Conservation (phyloP, 1,140 invertebrate species). For the Trichonephila clavata region DNA sequence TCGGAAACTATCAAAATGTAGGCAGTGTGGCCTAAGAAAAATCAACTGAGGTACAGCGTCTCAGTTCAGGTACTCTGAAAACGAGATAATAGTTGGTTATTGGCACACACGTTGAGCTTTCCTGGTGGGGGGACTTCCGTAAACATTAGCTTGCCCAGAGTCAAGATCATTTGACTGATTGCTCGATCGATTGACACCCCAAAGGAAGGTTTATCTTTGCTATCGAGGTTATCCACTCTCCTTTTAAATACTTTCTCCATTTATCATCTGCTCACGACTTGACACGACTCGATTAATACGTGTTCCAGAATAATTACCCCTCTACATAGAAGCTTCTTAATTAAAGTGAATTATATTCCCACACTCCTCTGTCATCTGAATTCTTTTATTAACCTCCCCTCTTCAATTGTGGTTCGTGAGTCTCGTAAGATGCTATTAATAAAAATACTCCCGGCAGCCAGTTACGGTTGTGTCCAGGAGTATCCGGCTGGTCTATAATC, state of each 20-base stretch:
- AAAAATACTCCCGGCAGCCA: not conserved
- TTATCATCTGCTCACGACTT: not conserved
- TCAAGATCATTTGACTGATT: too few species aligned
- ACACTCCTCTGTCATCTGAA: not conserved
- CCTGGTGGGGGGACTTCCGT: too few species aligned
- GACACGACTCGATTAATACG: not conserved
- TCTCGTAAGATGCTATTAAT: conserved; percentile 31
- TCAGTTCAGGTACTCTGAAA: too few species aligned
- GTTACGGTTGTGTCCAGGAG: conserved; percentile 23
- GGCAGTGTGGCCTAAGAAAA: too few species aligned
- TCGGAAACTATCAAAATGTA: too few species aligned
- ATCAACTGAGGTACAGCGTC: too few species aligned
- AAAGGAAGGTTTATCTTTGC: too few species aligned
- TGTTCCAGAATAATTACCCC: conserved; percentile 4
- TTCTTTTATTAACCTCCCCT: conserved; percentile 29
- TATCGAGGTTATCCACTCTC: not conserved
- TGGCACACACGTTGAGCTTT: too few species aligned
- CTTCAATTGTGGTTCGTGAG: conserved; percentile 1
- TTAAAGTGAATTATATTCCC: conserved; percentile 52
- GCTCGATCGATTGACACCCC: too few species aligned
- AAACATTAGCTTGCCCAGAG: too few species aligned
- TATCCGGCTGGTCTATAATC: conserved; percentile 49
- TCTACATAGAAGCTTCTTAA: not conserved
- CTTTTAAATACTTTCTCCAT: conserved; percentile 8
- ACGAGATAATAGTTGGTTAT: too few species aligned